Evolutionary conservation across 2,797 vertebrate genomes (phyloP), one percentile per base, ranked within the genome.

Genomic region (Odontamblyopus rebecca): DNA sequence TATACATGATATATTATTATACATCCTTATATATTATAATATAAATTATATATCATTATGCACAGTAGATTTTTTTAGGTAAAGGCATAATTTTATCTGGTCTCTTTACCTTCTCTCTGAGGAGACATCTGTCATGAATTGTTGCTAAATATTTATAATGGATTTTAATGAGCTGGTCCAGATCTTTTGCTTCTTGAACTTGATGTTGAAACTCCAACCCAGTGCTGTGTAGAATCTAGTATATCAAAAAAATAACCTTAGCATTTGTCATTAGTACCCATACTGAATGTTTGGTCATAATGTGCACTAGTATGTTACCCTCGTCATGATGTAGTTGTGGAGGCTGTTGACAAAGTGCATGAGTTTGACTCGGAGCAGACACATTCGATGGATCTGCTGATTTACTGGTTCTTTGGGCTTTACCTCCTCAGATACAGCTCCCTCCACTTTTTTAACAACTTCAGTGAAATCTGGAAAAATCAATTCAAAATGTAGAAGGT

Each of bases 341-440:
- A 99, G 91, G 71, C 98, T 99, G 94, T 99, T 99, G 81, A 99
- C 98, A 85, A 99, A 99, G 85, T 99, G 98, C 98, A 99, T 99
- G 53, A 99, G 96, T 88, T 98, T 99, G 85, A 99, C 97, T 51
- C 97, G 85, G 65, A 99, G 87, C 70, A 99, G 95, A 84, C 97
- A 98, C 97, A 99, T 98, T 23, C 96, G 92, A 86, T 99, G 98
- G 75, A 97, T 96, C 90, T 97, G 97, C 63, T 97, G 96, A 73
- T 93, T 94, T 62, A 95, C 64, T 0, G 89, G 90, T 69, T 96
- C 93, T 77, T 89, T 93, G 72, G 73, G 65, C 0, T 76, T 78
- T 27, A 85, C 82, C 61, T 94, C 94, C 53, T 95, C 94, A 38
- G 82, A 62, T 0, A 6, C 19, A 35, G 79, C 56, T 71, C 78